These are phyloP conservation scores for Acanthosoma haemorrhoidale DNA, from an alignment of 2,888 invertebrate species.

Conservation along the genomic window DNA sequence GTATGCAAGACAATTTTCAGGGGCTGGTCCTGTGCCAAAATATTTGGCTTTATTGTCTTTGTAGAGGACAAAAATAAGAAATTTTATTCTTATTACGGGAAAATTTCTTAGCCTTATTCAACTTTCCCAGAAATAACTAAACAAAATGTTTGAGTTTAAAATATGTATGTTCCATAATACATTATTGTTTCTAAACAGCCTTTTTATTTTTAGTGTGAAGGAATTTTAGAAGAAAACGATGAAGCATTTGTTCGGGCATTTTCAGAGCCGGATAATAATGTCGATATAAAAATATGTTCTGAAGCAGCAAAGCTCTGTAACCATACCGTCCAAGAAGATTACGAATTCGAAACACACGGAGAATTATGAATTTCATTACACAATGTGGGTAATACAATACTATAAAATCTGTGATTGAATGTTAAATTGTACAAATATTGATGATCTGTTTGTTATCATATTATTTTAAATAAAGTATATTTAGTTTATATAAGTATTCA, in stretches of 20 bases:
- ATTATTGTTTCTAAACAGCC: too few species aligned
- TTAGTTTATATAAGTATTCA: neutral
- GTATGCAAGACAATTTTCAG: too few species aligned
- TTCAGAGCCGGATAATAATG: slow-evolving; percentile 48
- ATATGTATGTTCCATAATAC: too few species aligned
- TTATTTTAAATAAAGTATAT: neutral
- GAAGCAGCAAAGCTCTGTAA: slow-evolving; percentile 50
- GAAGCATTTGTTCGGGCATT: slow-evolving; percentile 60
- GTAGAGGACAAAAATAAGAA: too few species aligned
- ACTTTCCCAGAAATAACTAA: too few species aligned
- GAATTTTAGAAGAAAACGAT: slow-evolving; percentile 65
- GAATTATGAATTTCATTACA: slow-evolving; percentile 29
- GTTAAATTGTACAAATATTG: neutral
- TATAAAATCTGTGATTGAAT: neutral
- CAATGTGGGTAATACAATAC: neutral
- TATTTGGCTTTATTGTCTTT: too few species aligned
- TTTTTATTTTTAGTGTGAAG: slow-evolving; percentile 58
- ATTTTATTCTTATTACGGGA: too few species aligned
- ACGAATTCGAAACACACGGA: slow-evolving; percentile 37
- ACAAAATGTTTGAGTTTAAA: too few species aligned
- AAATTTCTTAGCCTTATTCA: too few species aligned
- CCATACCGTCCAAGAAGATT: slow-evolving; percentile 42
- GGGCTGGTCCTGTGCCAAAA: too few species aligned
- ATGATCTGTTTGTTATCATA: slow-evolving; percentile 5
- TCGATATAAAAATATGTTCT: slow-evolving; percentile 53